Percentiles rank a stretch among this genome's conserved stretches.
Conservation (phyloP, 2,797 vertebrate genomes). For the Dromococcyx pavoninus region DNA sequence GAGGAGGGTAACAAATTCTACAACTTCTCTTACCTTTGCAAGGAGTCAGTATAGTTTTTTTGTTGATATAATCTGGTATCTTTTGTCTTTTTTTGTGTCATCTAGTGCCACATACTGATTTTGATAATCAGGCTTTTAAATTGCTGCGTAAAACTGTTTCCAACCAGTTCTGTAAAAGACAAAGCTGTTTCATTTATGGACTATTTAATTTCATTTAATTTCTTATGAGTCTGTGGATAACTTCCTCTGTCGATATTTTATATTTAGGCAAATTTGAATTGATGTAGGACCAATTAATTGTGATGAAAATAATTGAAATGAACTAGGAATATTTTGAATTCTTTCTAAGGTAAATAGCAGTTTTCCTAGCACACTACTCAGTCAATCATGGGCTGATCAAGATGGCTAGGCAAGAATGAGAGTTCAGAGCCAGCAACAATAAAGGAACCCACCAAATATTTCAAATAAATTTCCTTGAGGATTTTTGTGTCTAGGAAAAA, state of each 20-base stretch:
- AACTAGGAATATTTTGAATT: background rate
- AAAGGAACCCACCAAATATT: constrained; percentile 21
- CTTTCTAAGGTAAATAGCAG: background rate
- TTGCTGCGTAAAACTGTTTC: background rate
- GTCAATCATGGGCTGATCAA: background rate
- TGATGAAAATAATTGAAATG: background rate
- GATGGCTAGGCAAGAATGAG: background rate
- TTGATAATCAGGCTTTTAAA: background rate
- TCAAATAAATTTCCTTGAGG: constrained; percentile 7
- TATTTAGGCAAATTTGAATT: background rate
- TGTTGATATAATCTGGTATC: background rate
- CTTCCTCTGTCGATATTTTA: background rate
- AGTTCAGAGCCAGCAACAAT: background rate
- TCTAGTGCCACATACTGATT: background rate
- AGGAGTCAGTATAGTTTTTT: background rate
- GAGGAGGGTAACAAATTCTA: background rate
- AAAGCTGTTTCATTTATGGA: background rate
- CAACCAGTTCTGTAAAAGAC: background rate
- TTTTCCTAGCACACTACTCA: background rate
- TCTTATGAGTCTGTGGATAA: background rate
- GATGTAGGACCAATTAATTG: background rate
- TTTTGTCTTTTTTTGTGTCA: background rate
- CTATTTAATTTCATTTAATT: background rate
- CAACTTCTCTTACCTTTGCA: background rate
- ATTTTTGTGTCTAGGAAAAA: constrained; percentile 14